Percentiles rank a stretch among this genome's conserved stretches.
Evolutionary conservation across 2,888 invertebrate genomes (phyloP).

Genomic region (Tyria jacobaeae): DNA sequence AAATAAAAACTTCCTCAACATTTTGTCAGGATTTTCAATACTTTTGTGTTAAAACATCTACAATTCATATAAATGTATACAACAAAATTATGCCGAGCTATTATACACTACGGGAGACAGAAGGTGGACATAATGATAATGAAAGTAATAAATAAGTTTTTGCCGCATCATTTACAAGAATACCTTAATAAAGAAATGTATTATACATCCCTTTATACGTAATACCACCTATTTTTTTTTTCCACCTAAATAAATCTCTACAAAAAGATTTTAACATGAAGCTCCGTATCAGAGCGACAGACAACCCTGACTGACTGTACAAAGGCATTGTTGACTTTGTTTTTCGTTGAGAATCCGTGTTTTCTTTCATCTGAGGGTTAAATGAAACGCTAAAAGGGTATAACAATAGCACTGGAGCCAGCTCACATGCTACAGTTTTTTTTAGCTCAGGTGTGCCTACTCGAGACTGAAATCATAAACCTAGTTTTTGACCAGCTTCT

Average conservation of each 20-base stretch:
- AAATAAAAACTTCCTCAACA: background rate
- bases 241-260: background rate
- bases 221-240: background rate
- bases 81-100: background rate
- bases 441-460: slow-evolving; percentile 32
- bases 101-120: background rate
- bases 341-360: slow-evolving; percentile 44
- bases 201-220: background rate
- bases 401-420: slow-evolving; percentile 35
- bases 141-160: background rate
- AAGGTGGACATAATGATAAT: background rate
- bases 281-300: slow-evolving; percentile 28
- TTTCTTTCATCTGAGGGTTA: slow-evolving; percentile 46
- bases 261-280: slow-evolving; percentile 29
- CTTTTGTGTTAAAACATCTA: no score
- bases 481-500: slow-evolving; percentile 18
- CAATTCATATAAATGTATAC: background rate
- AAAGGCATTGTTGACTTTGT: slow-evolving; percentile 56
- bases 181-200: background rate
- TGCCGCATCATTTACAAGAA: no score
- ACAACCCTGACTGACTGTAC: slow-evolving; percentile 32
- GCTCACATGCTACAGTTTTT: slow-evolving; percentile 21
- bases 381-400: slow-evolving; percentile 40
- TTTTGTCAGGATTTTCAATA: background rate
- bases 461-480: slow-evolving; percentile 21